phyloP scores from a whole-genome alignment of 1,140 invertebrate species.

The Agraylea sexmaculata region DNA sequence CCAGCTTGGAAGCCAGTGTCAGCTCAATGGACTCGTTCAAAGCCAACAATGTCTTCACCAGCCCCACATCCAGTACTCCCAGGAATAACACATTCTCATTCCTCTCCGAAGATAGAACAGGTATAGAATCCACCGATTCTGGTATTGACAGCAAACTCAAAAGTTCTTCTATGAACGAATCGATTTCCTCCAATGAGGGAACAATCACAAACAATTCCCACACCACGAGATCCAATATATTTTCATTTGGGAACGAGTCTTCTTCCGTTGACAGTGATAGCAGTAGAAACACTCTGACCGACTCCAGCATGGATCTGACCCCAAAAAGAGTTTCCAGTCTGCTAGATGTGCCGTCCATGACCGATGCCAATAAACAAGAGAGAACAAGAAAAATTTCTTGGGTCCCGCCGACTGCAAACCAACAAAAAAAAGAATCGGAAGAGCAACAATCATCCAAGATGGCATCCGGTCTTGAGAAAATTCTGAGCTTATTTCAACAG shows the following conservation, averaged over 20 bases:
- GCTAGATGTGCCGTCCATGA: constrained; percentile 32
- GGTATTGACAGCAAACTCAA: constrained; percentile 27
- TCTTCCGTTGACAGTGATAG: constrained; percentile 9
- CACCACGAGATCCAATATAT: constrained; percentile 19
- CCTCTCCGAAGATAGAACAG: constrained; percentile 24
- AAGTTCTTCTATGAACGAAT: constrained; percentile 25
- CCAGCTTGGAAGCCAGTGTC: constrained; percentile 37
- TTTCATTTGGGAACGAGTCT: constrained; percentile 7
- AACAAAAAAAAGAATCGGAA: constrained; percentile 24
- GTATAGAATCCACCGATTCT: constrained; percentile 31
- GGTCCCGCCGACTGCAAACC: constrained; percentile 36
- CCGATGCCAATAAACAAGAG: constrained; percentile 28
- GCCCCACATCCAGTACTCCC: constrained; percentile 1
- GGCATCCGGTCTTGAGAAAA: constrained; percentile 41
- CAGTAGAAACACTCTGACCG: constrained; percentile 1
- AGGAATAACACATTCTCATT: constrained; percentile 8
- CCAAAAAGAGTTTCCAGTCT: constrained; percentile 33
- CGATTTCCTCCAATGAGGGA: constrained; percentile 36
- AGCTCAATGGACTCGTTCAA: constrained; percentile 34
- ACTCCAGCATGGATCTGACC: constrained; percentile 7
- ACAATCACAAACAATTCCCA: constrained; percentile 37
- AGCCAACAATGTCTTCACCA: constrained; percentile 21
- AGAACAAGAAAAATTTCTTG: constrained; percentile 42
- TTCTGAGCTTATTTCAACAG: constrained; percentile 44
- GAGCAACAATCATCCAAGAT: constrained; percentile 26